These are phyloP conservation scores for Leptobrachium ailaonicum DNA, from an alignment of 2,113 vertebrate species.

Conservation along the genomic window DNA sequence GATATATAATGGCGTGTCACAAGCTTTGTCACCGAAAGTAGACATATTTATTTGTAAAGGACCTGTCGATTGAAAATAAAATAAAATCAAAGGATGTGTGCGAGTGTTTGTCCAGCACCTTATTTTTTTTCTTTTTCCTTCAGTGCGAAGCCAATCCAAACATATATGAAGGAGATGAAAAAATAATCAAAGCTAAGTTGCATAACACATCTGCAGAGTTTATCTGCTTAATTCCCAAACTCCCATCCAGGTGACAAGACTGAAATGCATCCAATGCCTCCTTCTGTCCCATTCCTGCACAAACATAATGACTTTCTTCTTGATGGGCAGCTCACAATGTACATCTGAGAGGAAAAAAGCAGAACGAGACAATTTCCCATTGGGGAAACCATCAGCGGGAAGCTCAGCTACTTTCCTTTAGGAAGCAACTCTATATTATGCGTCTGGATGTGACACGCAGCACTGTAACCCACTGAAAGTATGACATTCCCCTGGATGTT, in stretches of 20 bases:
- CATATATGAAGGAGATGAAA: not conserved
- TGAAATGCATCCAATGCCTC: conserved; percentile 33
- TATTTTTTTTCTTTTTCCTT: not conserved
- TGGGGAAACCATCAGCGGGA: conserved; percentile 33
- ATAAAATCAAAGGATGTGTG: not conserved
- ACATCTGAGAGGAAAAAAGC: conserved; percentile 18
- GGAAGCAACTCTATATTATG: conserved; percentile 1
- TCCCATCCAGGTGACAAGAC: conserved; percentile 44
- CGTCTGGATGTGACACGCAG: not conserved
- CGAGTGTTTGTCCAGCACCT: not conserved
- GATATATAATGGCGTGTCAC: conserved; percentile 11
- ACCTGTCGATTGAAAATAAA: conserved; percentile 2
- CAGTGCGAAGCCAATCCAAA: not conserved
- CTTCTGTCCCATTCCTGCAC: conserved; percentile 26
- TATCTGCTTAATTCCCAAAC: conserved; percentile 31
- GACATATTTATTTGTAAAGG: conserved; percentile 1
- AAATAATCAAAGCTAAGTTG: conserved; percentile 27
- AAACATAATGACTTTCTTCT: conserved; percentile 42
- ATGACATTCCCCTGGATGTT: too few species aligned
- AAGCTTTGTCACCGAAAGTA: not conserved
- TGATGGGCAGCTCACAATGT: conserved; percentile 37
- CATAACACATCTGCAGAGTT: conserved; percentile 19
- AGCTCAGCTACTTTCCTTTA: not conserved
- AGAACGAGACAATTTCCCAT: conserved; percentile 22
- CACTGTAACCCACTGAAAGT: not conserved